phyloP scores from a whole-genome alignment of 2,888 invertebrate species.

The Philonicus albiceps region DNA sequence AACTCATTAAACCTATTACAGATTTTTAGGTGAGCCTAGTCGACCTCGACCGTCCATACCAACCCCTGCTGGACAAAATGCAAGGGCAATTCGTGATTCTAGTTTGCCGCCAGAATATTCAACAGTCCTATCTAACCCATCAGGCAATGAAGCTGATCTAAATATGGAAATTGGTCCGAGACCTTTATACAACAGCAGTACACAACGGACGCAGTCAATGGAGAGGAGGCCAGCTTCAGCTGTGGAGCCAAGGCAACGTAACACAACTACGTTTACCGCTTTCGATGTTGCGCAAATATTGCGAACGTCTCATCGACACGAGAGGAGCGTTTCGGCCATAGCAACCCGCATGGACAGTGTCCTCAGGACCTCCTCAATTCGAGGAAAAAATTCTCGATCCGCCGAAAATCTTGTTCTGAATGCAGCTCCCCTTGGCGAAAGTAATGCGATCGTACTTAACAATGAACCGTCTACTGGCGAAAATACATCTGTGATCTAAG shows the following conservation, averaged over 20 bases:
- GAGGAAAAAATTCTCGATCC: slow-evolving; percentile 54
- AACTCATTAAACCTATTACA: slow-evolving; percentile 15
- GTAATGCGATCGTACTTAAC: slow-evolving; percentile 54
- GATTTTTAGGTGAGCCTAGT: slow-evolving; percentile 52
- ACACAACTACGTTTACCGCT: slow-evolving; percentile 54
- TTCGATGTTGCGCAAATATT: slow-evolving; percentile 60
- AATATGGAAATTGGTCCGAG: slow-evolving; percentile 54
- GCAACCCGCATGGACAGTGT: slow-evolving; percentile 48
- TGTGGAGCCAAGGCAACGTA: slow-evolving; percentile 6
- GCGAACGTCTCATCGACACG: slow-evolving; percentile 54
- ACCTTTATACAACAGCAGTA: slow-evolving; percentile 51
- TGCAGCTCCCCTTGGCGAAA: slow-evolving; percentile 58
- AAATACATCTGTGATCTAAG: slow-evolving; percentile 59
- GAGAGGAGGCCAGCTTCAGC: slow-evolving; percentile 49
- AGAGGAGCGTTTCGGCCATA: slow-evolving; percentile 49
- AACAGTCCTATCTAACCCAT: slow-evolving; percentile 52
- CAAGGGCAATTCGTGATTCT: slow-evolving; percentile 17
- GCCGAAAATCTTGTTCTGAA: slow-evolving; percentile 60
- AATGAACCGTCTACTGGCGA: slow-evolving; percentile 48
- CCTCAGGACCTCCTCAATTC: slow-evolving; percentile 44
- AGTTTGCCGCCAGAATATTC: slow-evolving; percentile 57
- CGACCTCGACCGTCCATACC: slow-evolving; percentile 49
- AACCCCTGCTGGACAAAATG: slow-evolving; percentile 46
- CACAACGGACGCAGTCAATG: slow-evolving; percentile 55
- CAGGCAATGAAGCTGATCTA: slow-evolving; percentile 43